Base-by-base conservation (phyloP, 2,888 invertebrate genomes). In the Campoplex capitator region DNA sequence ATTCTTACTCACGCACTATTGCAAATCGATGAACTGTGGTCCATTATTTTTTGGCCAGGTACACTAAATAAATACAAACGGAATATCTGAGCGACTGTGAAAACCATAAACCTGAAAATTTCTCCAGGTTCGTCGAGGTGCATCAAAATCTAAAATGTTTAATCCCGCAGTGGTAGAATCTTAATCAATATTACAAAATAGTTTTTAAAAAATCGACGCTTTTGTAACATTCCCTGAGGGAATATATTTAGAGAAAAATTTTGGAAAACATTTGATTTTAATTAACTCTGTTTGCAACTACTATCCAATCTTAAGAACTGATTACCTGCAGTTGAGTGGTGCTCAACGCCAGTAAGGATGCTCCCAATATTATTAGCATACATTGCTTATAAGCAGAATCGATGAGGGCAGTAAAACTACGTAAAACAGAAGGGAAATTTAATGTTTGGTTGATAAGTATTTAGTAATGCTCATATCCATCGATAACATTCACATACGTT, bases 31-130 rank as follows among this genome's bases (percentile, higher is more conserved):
- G 75, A 11, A 65, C 88, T 88, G 77, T 88, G 71, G 51, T 88
- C 84, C 32, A 88, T 70, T 13, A 88, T 18, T n/a, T 76, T 74
- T 54, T 88, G 84, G 4, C 88, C 88, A 3, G 82, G 86, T 23
- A 83, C 11, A 54, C 88, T 83, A 13, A 78, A 77, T 38, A 84
- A 83, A 56, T 85, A 88, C 13, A 88, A 74, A 62, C 85, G 86
- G 67, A 80, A 71, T 35, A 84, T 70, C 78, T 86, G 83, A 4
- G 83, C 80, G 0, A 35, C 23, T 11, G 75, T 48, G 16, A 88
- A 88, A 71, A 70, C 48, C 42, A 62, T 85, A 45, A 32, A 84
- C 62, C 88, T 88, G 11, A 88, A 13, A 8, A 65, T 73, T 71
- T 78, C 54, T 35, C 73, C 65, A 11, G 67, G 79, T 58, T 86